Evolutionary conservation across 1,140 invertebrate genomes (phyloP).

Genomic region (Leptinotarsa undecemlineata): DNA sequence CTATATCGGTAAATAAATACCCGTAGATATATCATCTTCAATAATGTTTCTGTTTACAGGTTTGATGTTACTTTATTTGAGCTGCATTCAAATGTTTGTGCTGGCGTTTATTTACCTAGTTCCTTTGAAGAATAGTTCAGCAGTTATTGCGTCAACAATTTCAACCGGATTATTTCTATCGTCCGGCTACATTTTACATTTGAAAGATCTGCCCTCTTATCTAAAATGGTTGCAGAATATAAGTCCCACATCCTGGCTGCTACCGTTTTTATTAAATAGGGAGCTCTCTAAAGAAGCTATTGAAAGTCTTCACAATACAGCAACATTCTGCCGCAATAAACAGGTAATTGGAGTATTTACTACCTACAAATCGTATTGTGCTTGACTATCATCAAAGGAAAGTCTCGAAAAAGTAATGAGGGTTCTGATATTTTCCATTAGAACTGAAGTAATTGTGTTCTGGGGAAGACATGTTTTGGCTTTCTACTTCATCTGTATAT

Average conservation of each 20-base stretch:
- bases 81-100: constrained; percentile 71
- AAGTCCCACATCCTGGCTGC: constrained; percentile 76
- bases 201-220: constrained; percentile 69
- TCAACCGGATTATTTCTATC: constrained; percentile 67
- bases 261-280: constrained; percentile 67
- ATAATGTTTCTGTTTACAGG: constrained; percentile 56
- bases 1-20: no score
- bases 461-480: no score
- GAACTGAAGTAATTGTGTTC: no score
- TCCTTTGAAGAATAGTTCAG: constrained; percentile 62
- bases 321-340: constrained; percentile 68
- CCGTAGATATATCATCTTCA: no score
- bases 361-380: not conserved
- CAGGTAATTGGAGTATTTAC: constrained; percentile 56
- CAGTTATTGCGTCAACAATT: constrained; percentile 65
- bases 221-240: constrained; percentile 68
- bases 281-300: constrained; percentile 70
- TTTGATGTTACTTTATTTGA: constrained; percentile 78
- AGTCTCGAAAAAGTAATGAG: not conserved
- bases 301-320: constrained; percentile 57
- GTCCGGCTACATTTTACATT: constrained; percentile 74
- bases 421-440: no score
- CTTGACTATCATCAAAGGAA: not conserved
- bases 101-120: constrained; percentile 69
- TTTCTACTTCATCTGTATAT: no score